Evolutionary conservation across 2,113 vertebrate genomes (phyloP).

Genomic region (Eptesicus fuscus): DNA sequence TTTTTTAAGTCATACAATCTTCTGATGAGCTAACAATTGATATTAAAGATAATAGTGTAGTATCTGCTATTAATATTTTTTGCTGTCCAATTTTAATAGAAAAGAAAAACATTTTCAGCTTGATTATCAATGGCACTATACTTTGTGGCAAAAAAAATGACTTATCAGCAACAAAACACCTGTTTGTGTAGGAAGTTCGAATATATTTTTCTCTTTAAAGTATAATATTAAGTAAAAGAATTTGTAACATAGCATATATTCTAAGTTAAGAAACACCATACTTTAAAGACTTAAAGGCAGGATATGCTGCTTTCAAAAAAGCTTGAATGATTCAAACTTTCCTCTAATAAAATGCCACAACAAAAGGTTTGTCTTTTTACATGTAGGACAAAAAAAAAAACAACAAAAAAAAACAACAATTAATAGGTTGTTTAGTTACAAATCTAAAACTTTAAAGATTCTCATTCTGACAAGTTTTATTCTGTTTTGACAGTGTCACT

Average conservation of each 20-base stretch:
- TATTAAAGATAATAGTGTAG: neutral
- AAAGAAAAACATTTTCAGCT: constrained; percentile 53
- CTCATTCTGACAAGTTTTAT: constrained; percentile 23
- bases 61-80: constrained; percentile 40
- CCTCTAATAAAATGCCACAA: constrained; percentile 51
- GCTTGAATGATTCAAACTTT: constrained; percentile 47
- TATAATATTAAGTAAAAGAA: constrained; percentile 24
- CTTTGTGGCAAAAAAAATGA: constrained; percentile 42
- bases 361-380: constrained; percentile 28
- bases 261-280: constrained; percentile 40
- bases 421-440: constrained; percentile 44
- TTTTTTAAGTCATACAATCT: constrained; percentile 35
- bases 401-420: neutral
- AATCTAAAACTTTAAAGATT: constrained; percentile 39
- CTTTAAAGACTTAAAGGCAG: constrained; percentile 34
- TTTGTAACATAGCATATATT: neutral
- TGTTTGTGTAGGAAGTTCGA: constrained; percentile 21
- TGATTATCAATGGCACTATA: constrained; percentile 49
- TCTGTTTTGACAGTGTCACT: constrained; percentile 13
- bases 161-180: constrained; percentile 69
- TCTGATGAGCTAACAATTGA: constrained; percentile 15
- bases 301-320: constrained; percentile 47
- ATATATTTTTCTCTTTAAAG: constrained; percentile 44
- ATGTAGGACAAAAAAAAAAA: neutral
- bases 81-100: constrained; percentile 41